Evolutionary conservation across 2,113 vertebrate species (phyloP).

Genomic region (Heteronetta atricapilla): DNA sequence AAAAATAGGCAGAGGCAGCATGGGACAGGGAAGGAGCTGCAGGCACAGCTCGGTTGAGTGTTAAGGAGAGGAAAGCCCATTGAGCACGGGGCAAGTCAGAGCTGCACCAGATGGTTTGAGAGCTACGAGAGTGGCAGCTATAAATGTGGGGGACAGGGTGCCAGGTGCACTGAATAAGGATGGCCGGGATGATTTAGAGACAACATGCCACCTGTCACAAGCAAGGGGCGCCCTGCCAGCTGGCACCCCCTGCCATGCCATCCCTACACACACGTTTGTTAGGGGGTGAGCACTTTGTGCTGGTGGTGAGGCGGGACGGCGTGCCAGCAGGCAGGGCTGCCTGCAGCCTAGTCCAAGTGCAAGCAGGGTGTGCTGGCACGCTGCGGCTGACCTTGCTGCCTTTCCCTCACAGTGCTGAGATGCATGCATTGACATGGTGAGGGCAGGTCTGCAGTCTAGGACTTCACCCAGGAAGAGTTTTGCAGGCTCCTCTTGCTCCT

Average conservation of each 20-base stretch:
- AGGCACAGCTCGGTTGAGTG: neutral
- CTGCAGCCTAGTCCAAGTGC: neutral
- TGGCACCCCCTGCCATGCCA: conserved; percentile 4
- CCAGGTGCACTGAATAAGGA: neutral
- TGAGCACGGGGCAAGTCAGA: neutral
- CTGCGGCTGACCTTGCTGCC: neutral
- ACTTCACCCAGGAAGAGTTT: neutral
- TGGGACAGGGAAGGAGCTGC: neutral
- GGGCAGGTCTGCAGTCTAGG: neutral
- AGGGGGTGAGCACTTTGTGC: neutral
- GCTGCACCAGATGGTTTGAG: conserved; percentile 5
- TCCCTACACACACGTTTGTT: neutral
- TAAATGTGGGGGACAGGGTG: neutral
- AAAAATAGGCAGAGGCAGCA: neutral
- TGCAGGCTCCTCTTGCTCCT: neutral
- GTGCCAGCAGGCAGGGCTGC: neutral
- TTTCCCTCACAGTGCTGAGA: neutral
- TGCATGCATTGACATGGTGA: neutral
- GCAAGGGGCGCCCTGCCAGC: conserved; percentile 3
- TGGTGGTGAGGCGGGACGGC: neutral
- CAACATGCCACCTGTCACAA: conserved; percentile 15
- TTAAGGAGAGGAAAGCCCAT: neutral
- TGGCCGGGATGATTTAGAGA: neutral
- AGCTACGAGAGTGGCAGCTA: neutral
- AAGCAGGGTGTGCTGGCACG: neutral